These are phyloP conservation scores for Pao palembangensis DNA, from an alignment of 2,113 vertebrate genomes.

Conservation along the genomic window DNA sequence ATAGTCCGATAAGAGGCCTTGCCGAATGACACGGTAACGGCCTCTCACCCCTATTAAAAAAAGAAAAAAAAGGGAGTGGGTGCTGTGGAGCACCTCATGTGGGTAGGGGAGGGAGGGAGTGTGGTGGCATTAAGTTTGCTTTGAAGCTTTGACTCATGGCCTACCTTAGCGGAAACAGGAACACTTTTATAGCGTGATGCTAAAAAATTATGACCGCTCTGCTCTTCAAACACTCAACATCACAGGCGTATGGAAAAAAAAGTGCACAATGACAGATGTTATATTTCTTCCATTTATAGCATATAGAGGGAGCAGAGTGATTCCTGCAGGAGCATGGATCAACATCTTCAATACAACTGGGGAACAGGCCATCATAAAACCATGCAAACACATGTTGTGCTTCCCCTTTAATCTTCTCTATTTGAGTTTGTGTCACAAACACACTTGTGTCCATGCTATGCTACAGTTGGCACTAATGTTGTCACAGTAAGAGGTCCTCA, in stretches of 20 bases:
- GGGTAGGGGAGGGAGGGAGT: slow-evolving; percentile 36
- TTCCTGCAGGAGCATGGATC: too few relatives aligned
- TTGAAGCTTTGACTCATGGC: slow-evolving; percentile 41
- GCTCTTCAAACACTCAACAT: background rate
- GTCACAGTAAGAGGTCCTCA: too few relatives aligned
- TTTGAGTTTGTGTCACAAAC: too few relatives aligned
- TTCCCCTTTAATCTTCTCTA: too few relatives aligned
- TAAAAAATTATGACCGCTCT: background rate
- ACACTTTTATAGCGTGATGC: background rate
- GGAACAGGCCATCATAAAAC: too few relatives aligned
- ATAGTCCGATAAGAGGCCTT: slow-evolving; percentile 74
- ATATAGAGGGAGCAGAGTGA: too few relatives aligned
- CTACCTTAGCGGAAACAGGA: background rate
- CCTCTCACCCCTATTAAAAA: slow-evolving; percentile 59
- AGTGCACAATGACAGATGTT: background rate
- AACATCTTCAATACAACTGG: too few relatives aligned
- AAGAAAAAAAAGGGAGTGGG: slow-evolving; percentile 22
- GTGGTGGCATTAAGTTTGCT: slow-evolving; percentile 37
- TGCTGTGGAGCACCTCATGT: slow-evolving; percentile 44
- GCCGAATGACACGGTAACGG: slow-evolving; percentile 68
- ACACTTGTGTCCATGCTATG: too few relatives aligned
- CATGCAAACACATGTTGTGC: too few relatives aligned
- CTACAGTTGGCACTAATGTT: too few relatives aligned
- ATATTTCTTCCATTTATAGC: slow-evolving; percentile 6
- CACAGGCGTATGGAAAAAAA: slow-evolving; percentile 12